A percentile compares a stretch with the other conserved stretches of the same genome.
Evolutionary conservation across 2,888 invertebrate genomes (phyloP).

Genomic region (Branchipolynoe longqiensis): DNA sequence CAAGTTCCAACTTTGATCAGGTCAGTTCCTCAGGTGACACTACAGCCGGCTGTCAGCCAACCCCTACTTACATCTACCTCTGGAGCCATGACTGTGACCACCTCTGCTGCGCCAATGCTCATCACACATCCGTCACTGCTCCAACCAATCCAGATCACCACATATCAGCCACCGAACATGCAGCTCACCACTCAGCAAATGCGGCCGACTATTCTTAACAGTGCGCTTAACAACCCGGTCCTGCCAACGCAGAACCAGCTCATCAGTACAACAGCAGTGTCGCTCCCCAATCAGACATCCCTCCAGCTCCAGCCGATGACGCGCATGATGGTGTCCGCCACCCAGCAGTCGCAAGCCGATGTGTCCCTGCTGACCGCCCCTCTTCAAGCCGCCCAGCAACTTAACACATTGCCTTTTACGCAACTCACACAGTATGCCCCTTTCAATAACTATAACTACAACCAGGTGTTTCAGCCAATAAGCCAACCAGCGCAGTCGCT

Average conservation of each 20-base stretch:
- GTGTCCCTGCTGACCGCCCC: background rate
- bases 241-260: conserved; percentile 17
- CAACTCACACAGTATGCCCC: conserved; percentile 11
- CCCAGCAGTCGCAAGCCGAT: background rate
- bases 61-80: background rate
- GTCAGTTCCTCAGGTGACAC: conserved; percentile 36
- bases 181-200: background rate
- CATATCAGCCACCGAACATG: background rate
- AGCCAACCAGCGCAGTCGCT: no score
- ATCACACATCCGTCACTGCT: conserved; percentile 22
- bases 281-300: background rate
- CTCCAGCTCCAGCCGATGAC: conserved; percentile 28
- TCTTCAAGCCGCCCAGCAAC: background rate
- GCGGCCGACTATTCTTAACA: background rate
- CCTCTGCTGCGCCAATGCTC: conserved; percentile 7
- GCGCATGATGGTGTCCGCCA: background rate
- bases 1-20: conserved; percentile 20
- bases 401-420: background rate
- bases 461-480: conserved; percentile 26
- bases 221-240: background rate
- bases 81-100: background rate
- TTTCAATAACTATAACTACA: conserved; percentile 33
- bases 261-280: background rate
- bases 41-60: background rate
- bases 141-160: conserved; percentile 8